Evolutionary conservation across 2,888 invertebrate genomes (phyloP).

Genomic region (Melangyna quadrimaculata): DNA sequence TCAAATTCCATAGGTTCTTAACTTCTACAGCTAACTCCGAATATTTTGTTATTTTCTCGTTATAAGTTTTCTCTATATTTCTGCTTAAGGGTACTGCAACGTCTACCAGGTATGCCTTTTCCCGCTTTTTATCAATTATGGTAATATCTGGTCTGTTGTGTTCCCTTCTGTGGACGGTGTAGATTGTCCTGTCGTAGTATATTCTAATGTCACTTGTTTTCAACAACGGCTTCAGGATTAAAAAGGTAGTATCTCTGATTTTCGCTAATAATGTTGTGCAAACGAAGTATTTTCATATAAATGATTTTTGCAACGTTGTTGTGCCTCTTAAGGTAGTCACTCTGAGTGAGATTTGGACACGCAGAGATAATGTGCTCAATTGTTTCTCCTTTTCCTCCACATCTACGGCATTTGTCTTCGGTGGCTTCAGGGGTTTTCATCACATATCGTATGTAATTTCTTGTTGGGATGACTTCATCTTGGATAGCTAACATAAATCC

Average conservation of each 20-base stretch:
- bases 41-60: conserved; percentile 1
- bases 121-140: conserved; percentile 20
- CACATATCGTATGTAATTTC: not conserved
- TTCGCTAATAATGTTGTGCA: too few species aligned
- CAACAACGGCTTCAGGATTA: too few species aligned
- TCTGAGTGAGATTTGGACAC: not conserved
- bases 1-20: not conserved
- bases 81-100: conserved; percentile 3
- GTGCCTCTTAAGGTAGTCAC: too few species aligned
- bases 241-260: too few species aligned
- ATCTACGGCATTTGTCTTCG: conserved; percentile 5
- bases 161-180: conserved; percentile 2
- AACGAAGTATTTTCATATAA: too few species aligned
- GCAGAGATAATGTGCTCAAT: conserved; percentile 36
- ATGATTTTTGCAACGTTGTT: too few species aligned
- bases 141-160: conserved; percentile 25
- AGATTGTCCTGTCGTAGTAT: not conserved
- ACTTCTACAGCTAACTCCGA: not conserved
- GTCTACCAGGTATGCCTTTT: not conserved
- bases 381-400: conserved; percentile 8
- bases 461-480: conserved; percentile 8
- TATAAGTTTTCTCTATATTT: conserved; percentile 4
- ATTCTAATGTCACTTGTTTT: too few species aligned
- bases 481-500: not conserved
- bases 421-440: not conserved